These are phyloP conservation scores for Phenganax subtilis DNA, from an alignment of 92 coral and sea anemone genomes.

Conservation along the genomic window DNA sequence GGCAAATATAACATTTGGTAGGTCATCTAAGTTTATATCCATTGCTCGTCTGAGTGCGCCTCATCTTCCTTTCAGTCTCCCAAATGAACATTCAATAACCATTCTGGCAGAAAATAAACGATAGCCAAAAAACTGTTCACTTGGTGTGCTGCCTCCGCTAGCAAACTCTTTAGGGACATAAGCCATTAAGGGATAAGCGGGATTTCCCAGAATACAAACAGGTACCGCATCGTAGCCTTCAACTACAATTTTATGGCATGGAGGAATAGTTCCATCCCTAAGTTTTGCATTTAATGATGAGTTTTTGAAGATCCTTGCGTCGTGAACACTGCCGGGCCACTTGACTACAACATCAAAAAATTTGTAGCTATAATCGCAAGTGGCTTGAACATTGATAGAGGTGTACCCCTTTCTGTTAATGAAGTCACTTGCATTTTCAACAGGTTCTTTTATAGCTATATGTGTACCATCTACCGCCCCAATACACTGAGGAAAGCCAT, in stretches of 20 bases:
- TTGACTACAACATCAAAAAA: too few species aligned
- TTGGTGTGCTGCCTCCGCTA: conserved; percentile 47
- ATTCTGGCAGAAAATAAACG: conserved; percentile 47
- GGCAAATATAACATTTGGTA: conserved; percentile 47
- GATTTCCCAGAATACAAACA: too few species aligned
- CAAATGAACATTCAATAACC: conserved; percentile 54
- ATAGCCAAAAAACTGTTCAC: conserved; percentile 57
- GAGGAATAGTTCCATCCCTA: too few species aligned
- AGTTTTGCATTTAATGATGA: too few species aligned
- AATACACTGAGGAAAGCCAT: conserved; percentile 37
- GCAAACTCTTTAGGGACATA: conserved; percentile 52
- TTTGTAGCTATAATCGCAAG: too few species aligned
- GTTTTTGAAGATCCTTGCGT: too few species aligned
- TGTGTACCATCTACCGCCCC: conserved; percentile 8
- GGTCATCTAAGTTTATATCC: conserved; percentile 46
- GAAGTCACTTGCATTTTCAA: conserved; percentile 30
- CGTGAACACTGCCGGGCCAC: too few species aligned
- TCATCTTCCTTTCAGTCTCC: conserved; percentile 57
- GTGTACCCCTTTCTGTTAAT: too few species aligned
- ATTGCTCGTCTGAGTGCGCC: conserved; percentile 52
- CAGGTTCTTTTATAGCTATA: conserved; percentile 23
- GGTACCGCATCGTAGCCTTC: too few species aligned
- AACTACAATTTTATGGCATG: too few species aligned
- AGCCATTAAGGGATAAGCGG: too few species aligned
- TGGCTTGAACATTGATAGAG: too few species aligned